Evolutionary conservation across 2,113 vertebrate genomes (phyloP).

Genomic region (Dolichallabes microphthalmus): DNA sequence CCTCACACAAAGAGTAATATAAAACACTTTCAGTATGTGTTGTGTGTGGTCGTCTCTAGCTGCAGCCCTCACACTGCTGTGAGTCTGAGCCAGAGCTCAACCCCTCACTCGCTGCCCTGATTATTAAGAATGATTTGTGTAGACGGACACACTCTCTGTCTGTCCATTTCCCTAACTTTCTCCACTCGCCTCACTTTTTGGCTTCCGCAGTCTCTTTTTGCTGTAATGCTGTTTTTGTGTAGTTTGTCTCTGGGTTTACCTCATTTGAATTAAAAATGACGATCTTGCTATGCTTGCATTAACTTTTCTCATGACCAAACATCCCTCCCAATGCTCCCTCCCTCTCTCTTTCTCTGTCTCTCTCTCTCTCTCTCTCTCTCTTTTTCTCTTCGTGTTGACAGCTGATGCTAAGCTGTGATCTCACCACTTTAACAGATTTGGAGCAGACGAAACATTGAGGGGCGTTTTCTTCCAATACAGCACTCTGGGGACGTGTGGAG

Average conservation of each 20-base stretch:
- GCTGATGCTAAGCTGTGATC: conserved; percentile 31
- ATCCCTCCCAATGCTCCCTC: neutral
- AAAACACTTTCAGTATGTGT: neutral
- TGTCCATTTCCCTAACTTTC: conserved; percentile 7
- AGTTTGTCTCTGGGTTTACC: neutral
- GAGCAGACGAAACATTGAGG: conserved; percentile 24
- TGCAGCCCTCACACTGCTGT: conserved; percentile 11
- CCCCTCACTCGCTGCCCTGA: conserved; percentile 27
- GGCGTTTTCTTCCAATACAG: conserved; percentile 29
- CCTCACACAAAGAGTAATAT: conserved; percentile 2
- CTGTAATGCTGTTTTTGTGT: conserved; percentile 9
- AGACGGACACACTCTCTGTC: conserved; percentile 7
- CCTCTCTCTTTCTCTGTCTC: neutral
- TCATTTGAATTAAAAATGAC: conserved; percentile 14
- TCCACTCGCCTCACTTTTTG: neutral
- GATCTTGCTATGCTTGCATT: conserved; percentile 8
- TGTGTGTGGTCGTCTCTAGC: conserved; percentile 16
- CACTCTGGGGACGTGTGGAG: conserved; percentile 14
- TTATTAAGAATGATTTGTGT: conserved; percentile 16
- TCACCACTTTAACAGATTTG: conserved; percentile 32
- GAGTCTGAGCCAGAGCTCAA: conserved; percentile 19
- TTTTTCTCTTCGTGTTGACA: conserved; percentile 14
- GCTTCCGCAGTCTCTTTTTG: neutral
- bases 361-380: neutral
- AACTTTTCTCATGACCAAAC: conserved; percentile 26